These are phyloP conservation scores for Baryphthengus martii DNA, from an alignment of 2,113 vertebrate genomes.

Conservation along the genomic window DNA sequence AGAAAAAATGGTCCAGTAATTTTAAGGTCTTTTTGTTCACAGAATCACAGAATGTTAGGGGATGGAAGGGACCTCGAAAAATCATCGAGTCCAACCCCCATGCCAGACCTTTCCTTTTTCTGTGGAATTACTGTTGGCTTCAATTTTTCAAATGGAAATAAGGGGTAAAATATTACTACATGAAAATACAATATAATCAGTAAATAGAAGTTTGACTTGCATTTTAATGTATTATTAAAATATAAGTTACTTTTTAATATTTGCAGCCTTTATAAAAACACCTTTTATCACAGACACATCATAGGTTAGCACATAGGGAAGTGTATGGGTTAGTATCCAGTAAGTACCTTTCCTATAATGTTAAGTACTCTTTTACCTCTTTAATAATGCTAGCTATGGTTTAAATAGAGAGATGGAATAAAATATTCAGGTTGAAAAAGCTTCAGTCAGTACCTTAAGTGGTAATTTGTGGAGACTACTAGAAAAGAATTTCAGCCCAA, in stretches of 20 bases:
- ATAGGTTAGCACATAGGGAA: not conserved
- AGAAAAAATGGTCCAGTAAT: not conserved
- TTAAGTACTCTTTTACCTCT: not conserved
- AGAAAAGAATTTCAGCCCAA: not conserved
- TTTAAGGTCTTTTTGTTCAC: not conserved
- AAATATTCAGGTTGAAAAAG: not conserved
- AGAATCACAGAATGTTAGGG: too few species aligned
- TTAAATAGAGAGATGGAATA: not conserved
- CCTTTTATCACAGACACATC: not conserved
- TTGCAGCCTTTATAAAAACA: not conserved
- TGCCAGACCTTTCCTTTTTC: not conserved
- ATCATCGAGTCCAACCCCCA: too few species aligned
- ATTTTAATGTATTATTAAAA: not conserved
- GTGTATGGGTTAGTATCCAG: fast-evolving
- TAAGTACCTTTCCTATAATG: not conserved
- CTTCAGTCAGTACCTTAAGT: not conserved
- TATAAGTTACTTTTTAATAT: not conserved
- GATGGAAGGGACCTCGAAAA: too few species aligned
- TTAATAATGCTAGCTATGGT: not conserved
- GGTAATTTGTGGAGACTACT: not conserved
- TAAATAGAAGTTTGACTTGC: not conserved
- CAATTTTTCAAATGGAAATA: not conserved
- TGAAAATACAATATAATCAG: not conserved
- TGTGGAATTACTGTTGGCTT: not conserved
- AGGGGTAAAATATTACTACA: not conserved